These are phyloP conservation scores for Peromyscus attwateri DNA, from an alignment of 2,797 vertebrate species.

Conservation along the genomic window DNA sequence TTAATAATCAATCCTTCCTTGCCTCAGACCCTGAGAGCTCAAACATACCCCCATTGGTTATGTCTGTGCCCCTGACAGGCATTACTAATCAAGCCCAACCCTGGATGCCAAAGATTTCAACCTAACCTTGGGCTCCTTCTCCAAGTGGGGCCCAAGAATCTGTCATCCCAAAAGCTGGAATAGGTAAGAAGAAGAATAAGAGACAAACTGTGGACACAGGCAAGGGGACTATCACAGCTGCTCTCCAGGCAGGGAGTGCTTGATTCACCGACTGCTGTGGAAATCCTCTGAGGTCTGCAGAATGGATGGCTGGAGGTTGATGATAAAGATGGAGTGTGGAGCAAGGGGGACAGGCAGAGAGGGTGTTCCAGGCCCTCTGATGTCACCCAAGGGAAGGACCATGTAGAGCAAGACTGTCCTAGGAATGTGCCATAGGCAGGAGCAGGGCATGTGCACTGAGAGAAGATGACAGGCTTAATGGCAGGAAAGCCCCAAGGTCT, in stretches of 20 bases:
- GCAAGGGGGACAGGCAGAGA: no score
- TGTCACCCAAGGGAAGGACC: background rate
- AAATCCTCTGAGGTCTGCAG: background rate
- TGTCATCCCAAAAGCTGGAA: background rate
- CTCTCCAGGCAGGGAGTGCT: no score
- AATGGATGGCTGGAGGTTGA: accelerated
- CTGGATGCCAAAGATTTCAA: background rate
- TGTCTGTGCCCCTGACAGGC: background rate
- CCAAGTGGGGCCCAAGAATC: no score
- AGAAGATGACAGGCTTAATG: background rate
- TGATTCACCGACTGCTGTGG: background rate
- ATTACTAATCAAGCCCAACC: background rate
- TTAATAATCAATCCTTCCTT: accelerated
- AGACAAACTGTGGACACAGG: background rate
- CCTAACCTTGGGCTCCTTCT: background rate
- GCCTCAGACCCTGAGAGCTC: background rate
- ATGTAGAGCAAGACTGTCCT: no score
- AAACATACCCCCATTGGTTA: background rate
- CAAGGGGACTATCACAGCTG: background rate
- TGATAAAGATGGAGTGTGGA: background rate
- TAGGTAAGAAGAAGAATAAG: background rate
- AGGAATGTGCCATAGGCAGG: no score
- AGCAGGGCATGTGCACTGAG: accelerated
- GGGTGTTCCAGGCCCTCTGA: background rate
- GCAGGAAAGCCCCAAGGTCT: background rate